A percentile compares a stretch with the other conserved stretches of the same genome.
Conservation (phyloP, 2,797 vertebrate genomes). For the Scolopax rusticola region DNA sequence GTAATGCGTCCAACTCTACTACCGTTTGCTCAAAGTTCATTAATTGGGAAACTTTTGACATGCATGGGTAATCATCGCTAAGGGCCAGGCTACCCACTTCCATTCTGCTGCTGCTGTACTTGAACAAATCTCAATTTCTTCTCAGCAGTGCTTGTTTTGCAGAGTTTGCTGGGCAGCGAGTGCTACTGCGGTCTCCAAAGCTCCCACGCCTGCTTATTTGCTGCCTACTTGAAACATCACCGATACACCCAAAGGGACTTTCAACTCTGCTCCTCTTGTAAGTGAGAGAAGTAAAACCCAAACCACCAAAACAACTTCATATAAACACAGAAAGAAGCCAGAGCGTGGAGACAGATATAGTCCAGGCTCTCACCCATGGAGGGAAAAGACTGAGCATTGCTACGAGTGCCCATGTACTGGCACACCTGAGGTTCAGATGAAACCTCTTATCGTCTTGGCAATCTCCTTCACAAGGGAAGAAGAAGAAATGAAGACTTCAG, state of each 20-base stretch:
- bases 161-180: neutral
- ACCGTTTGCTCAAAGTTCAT: neutral
- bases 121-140: neutral
- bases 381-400: neutral
- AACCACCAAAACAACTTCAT: neutral
- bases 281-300: neutral
- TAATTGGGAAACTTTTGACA: neutral
- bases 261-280: neutral
- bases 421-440: neutral
- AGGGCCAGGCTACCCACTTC: neutral
- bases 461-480: neutral
- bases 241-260: neutral
- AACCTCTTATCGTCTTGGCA: neutral
- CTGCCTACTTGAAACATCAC: neutral
- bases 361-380: neutral
- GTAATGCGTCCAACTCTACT: neutral
- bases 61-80: neutral
- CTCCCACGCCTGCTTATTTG: neutral
- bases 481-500: neutral
- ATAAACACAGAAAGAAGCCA: neutral
- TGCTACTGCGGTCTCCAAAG: neutral
- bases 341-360: neutral
- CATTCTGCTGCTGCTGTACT: neutral
- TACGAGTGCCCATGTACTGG: rapidly evolving
- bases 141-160: neutral